A percentile compares a stretch with the other conserved stretches of the same genome.
phyloP scores from a whole-genome alignment of 2,888 invertebrate genomes.

The Mesorhabditis sp. region DNA sequence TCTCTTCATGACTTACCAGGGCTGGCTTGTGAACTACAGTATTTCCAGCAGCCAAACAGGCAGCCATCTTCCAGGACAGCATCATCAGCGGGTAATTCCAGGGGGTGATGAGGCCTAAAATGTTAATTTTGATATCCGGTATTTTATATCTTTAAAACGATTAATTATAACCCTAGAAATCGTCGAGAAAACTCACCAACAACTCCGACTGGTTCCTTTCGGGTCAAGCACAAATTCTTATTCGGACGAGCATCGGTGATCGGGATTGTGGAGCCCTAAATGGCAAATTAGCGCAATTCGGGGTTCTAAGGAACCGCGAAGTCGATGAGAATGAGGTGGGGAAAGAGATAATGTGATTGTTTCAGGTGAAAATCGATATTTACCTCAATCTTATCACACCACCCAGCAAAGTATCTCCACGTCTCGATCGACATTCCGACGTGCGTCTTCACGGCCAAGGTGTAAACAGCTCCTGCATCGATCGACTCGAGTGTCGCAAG shows the following conservation, averaged over 20 bases:
- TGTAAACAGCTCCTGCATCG: slow-evolving; percentile 94
- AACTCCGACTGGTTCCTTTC: slow-evolving; percentile 62
- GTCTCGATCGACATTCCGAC: slow-evolving; percentile 96
- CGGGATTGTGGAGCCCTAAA: slow-evolving; percentile 78
- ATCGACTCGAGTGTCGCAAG: slow-evolving; percentile 87
- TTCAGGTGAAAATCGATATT: not conserved
- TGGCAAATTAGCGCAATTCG: not conserved
- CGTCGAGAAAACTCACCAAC: not conserved
- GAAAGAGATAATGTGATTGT: not conserved
- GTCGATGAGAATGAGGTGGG: not conserved
- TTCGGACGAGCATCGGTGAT: slow-evolving; percentile 87
- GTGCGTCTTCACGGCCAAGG: slow-evolving; percentile 89
- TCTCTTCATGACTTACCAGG: slow-evolving; percentile 59
- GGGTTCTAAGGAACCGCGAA: not conserved
- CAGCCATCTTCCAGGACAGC: slow-evolving; percentile 97
- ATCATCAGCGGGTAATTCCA: slow-evolving; percentile 99
- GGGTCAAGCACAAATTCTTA: slow-evolving; percentile 80
- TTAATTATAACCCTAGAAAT: not conserved
- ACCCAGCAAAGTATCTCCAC: slow-evolving; percentile 89
- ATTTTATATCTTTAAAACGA: not conserved
- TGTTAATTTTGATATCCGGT: too few relatives aligned
- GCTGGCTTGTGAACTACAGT: slow-evolving; percentile 94
- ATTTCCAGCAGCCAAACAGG: slow-evolving; percentile 91
- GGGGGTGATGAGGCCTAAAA: slow-evolving; percentile 79
- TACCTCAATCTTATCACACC: slow-evolving; percentile 87